These are phyloP conservation scores for Semnornis frantzii DNA, from an alignment of 2,113 vertebrate species.

Conservation along the genomic window DNA sequence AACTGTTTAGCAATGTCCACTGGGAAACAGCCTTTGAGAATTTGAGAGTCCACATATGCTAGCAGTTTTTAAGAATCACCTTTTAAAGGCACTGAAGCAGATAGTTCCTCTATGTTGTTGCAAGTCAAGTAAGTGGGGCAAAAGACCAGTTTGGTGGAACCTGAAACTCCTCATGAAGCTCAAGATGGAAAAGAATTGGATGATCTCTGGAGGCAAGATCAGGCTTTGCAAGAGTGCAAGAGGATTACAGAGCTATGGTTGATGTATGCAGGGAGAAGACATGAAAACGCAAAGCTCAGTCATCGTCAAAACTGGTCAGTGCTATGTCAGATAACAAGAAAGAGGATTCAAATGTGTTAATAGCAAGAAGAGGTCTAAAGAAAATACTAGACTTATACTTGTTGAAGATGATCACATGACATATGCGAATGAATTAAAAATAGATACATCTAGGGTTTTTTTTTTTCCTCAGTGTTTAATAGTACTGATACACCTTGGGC, in stretches of 20 bases:
- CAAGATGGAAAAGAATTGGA: background rate
- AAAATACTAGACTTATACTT: background rate
- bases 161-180: background rate
- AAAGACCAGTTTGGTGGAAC: background rate
- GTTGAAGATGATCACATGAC: background rate
- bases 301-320: background rate
- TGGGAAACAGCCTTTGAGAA: background rate
- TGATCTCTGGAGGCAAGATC: background rate
- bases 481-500: background rate
- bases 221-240: background rate
- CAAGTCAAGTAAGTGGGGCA: background rate
- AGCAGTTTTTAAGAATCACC: background rate
- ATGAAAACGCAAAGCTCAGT: too few species aligned
- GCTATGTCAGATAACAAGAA: background rate
- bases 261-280: background rate
- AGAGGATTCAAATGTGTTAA: too few species aligned
- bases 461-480: background rate
- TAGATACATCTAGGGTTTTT: too few species aligned
- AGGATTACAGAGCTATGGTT: background rate
- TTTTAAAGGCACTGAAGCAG: background rate
- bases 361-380: background rate
- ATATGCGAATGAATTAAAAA: background rate
- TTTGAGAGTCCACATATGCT: too few species aligned
- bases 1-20: too few species aligned
- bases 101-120: accelerated